These are phyloP conservation scores for Salpingus planirostris DNA, from an alignment of 2,888 invertebrate genomes.

Conservation along the genomic window DNA sequence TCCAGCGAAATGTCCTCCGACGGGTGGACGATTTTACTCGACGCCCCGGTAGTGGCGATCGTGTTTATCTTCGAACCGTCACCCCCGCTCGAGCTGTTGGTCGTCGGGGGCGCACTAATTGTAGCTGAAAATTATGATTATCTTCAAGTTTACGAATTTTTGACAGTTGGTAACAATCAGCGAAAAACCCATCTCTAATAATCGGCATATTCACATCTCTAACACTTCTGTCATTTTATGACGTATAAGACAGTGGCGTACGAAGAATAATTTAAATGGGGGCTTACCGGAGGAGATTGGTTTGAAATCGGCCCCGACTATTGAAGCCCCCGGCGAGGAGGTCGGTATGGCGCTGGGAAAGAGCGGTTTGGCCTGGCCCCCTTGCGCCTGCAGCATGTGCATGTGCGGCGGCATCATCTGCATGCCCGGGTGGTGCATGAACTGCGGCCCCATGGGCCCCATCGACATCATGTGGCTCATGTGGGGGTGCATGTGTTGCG, in stretches of 20 bases:
- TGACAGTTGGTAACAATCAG: slow-evolving; percentile 43
- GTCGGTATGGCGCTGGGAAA: slow-evolving; percentile 70
- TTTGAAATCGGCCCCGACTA: slow-evolving; percentile 53
- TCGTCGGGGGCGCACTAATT: slow-evolving; percentile 66
- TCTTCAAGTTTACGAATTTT: no score
- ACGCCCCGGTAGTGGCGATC: slow-evolving; percentile 71
- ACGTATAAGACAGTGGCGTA: no score
- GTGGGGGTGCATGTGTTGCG: slow-evolving; percentile 52
- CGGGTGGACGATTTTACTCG: slow-evolving; percentile 87
- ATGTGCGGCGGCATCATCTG: slow-evolving; percentile 45
- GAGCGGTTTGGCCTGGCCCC: slow-evolving; percentile 60
- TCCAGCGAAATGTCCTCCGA: slow-evolving; percentile 87
- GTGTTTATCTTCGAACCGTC: slow-evolving; percentile 42
- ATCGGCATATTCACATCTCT: no score
- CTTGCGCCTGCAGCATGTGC: slow-evolving; percentile 48
- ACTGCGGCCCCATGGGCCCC: slow-evolving; percentile 66
- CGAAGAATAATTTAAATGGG: no score
- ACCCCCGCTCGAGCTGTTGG: slow-evolving; percentile 27
- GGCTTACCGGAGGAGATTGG: slow-evolving; percentile 39
- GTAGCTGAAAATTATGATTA: slow-evolving; percentile 46
- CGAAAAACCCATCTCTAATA: no score
- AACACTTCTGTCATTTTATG: no score
- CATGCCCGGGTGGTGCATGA: slow-evolving; percentile 43
- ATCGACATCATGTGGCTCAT: slow-evolving; percentile 56
- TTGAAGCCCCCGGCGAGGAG: slow-evolving; percentile 49